Conservation (phyloP, 2,797 vertebrate genomes). For the Naso thynnoides region DNA sequence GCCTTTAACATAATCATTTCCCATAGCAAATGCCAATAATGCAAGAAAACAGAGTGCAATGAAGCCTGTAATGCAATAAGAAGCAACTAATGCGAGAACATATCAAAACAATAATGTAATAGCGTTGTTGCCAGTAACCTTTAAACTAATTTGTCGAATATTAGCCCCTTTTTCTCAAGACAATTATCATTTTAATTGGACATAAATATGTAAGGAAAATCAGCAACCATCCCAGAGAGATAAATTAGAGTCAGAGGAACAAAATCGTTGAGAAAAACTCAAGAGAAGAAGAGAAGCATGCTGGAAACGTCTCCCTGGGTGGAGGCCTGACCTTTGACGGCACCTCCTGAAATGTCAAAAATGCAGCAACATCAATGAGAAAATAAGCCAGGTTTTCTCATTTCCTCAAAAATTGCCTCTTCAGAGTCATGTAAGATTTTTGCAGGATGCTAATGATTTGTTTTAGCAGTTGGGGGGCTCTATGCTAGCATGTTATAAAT, state of each 20-base stretch:
- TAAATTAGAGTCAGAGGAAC: not conserved
- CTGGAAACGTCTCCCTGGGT: not conserved
- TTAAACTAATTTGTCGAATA: constrained; percentile 28
- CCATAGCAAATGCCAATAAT: constrained; percentile 44
- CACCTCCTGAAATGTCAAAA: constrained; percentile 64
- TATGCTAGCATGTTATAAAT: constrained; percentile 69
- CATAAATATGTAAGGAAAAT: not conserved
- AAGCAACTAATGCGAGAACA: constrained; percentile 40
- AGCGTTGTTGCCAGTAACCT: not conserved
- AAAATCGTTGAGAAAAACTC: not conserved
- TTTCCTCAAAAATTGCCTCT: constrained; percentile 72
- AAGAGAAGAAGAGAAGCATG: not conserved
- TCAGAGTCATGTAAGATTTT: constrained; percentile 64
- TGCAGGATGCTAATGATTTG: constrained; percentile 78
- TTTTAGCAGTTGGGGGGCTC: constrained; percentile 67
- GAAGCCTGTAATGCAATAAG: constrained; percentile 49
- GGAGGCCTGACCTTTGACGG: constrained; percentile 51
- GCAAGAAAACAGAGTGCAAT: constrained; percentile 46
- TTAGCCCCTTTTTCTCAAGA: constrained; percentile 3
- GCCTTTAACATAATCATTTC: constrained; percentile 40
- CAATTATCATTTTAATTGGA: constrained; percentile 14
- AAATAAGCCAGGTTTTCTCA: constrained; percentile 65
- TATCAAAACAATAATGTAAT: constrained; percentile 21
- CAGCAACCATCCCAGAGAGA: not conserved
- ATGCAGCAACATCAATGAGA: constrained; percentile 57